Base-by-base conservation (phyloP, 2,113 vertebrate species). In the Trinectes maculatus region DNA sequence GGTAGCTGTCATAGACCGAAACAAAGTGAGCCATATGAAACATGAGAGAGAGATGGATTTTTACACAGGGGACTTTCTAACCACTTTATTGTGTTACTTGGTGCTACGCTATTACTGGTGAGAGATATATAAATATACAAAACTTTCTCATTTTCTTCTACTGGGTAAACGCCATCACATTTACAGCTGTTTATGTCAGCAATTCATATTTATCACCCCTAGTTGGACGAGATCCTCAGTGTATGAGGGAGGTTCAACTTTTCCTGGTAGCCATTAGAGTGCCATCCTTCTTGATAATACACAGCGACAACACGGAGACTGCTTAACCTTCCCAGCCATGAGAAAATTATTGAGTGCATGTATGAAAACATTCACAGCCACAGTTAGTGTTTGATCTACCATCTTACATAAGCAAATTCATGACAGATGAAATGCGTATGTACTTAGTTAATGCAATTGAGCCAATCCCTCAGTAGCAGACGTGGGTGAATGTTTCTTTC, bases 391-490 rank as follows among this genome's bases (percentile, higher is more conserved):
- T 86, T 89, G 68, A 87, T 79, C 81, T 58, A 8, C 46, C 29
- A 18, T 54, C 51, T 86, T 74, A 56, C 63, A 74, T 57, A 83
- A 84, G 69, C 70, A 60, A 31, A 63, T 42, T 62, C 47, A 71
- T 68, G 75, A 83, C 51, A 71, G 70, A 77, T 81, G 71, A 86
- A 84, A 85, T 84, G 82, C 85, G 68, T 71, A 64, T 85, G 71
- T 69, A 72, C 60, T 75, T 82, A 87, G 80, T 79, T 79, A 76
- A 83, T 79, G 83, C 77, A 83, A 83, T 75, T 48, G 62, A 82
- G 69, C 74, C 85, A 60, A 59, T 78, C 66, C 74, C 78, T 88
- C 82, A 74, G 79, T 89, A 88, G 83, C 83, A 83, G 77, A 44
- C 64, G 77, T 75, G 59, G 68, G 72, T 79, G 60, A 75, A 59